Evolutionary conservation across 2,797 vertebrate genomes (phyloP).

Genomic region (Molothrus ater): DNA sequence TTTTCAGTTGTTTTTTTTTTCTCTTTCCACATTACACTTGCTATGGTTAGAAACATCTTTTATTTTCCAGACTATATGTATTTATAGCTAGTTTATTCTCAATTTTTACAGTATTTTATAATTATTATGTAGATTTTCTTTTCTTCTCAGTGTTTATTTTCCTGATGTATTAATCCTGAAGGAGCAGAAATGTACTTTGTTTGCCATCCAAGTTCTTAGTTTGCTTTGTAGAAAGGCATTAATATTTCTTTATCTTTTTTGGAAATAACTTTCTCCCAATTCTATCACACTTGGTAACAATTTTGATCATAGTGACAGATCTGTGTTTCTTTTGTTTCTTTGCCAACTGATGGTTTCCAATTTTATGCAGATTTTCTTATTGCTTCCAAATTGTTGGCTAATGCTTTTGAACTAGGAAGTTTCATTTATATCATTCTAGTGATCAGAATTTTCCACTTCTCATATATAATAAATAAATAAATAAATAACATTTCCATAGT

Average conservation of each 20-base stretch:
- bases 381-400: not conserved
- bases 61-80: not conserved
- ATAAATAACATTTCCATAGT: not conserved
- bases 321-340: not conserved
- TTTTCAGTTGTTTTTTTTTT: not conserved
- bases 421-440: not conserved
- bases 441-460: not conserved
- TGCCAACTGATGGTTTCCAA: not conserved
- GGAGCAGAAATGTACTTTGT: not conserved
- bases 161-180: not conserved
- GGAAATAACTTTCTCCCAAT: not conserved
- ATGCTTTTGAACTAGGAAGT: not conserved
- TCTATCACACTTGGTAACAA: not conserved
- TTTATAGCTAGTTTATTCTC: not conserved
- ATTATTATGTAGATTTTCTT: not conserved
- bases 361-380: not conserved
- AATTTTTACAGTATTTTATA: not conserved
- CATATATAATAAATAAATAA: not conserved
- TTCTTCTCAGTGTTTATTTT: not conserved
- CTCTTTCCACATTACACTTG: not conserved
- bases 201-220: not conserved
- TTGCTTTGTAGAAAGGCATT: not conserved
- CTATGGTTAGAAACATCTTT: not conserved
- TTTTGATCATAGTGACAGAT: not conserved
- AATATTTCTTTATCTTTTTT: not conserved